A percentile compares a stretch with the other conserved stretches of the same genome.
These are phyloP conservation scores for Calliopsis andreniformis DNA, from an alignment of 1,140 invertebrate genomes.

Conservation along the genomic window DNA sequence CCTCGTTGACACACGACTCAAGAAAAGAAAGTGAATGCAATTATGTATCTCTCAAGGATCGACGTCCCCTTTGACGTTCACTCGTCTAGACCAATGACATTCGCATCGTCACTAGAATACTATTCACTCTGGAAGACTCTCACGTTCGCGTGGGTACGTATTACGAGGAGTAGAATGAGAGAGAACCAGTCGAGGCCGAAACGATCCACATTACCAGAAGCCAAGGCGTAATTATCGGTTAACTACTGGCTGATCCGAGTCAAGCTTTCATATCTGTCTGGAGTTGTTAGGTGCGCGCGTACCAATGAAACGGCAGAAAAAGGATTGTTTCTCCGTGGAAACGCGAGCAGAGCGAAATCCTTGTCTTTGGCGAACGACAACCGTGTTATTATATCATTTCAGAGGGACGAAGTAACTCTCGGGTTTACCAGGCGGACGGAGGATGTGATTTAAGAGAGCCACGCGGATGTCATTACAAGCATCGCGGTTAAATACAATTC, in stretches of 20 bases:
- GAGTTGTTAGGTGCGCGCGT: background rate
- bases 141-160: too few relatives aligned
- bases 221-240: conserved; percentile 51
- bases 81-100: too few relatives aligned
- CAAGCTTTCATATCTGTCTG: conserved; percentile 11
- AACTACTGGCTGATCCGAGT: background rate
- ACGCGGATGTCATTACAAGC: conserved; percentile 55
- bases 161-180: background rate
- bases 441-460: conserved; percentile 50
- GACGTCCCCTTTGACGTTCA: too few relatives aligned
- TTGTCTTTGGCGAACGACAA: conserved; percentile 28
- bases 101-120: background rate
- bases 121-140: background rate
- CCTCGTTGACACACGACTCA: too few relatives aligned
- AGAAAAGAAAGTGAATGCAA: too few relatives aligned
- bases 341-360: conserved; percentile 4
- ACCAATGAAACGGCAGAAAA: background rate
- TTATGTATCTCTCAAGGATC: too few relatives aligned
- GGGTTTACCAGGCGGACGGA: conserved; percentile 52
- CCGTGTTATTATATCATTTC: conserved; percentile 61
- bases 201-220: conserved; percentile 33
- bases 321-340: conserved; percentile 26
- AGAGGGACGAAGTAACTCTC: conserved; percentile 40
- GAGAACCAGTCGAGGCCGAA: conserved; percentile 8
- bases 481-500: conserved; percentile 43